A percentile compares a stretch with the other conserved stretches of the same genome.
phyloP scores from a whole-genome alignment of 2,797 vertebrate species.

The Agapornis canus region DNA sequence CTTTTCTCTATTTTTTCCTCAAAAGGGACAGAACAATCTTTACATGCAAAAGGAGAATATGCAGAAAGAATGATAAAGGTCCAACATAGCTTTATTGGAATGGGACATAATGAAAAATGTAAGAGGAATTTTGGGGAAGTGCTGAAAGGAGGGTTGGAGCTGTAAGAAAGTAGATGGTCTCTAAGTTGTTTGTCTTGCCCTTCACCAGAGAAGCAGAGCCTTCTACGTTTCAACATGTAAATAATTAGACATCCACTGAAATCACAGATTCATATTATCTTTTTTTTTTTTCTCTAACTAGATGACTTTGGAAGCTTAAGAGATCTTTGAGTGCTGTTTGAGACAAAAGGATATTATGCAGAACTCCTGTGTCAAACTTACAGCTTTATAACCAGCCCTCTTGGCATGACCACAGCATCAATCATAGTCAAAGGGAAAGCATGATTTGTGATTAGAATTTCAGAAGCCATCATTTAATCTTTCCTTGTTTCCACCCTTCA shows the following conservation, averaged over 20 bases:
- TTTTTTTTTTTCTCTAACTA: background rate
- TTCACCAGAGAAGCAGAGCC: background rate
- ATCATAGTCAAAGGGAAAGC: background rate
- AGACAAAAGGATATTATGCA: background rate
- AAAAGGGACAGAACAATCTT: background rate
- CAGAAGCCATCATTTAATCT: background rate
- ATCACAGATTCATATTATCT: background rate
- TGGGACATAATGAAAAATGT: background rate
- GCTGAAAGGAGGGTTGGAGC: background rate
- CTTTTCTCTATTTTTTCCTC: background rate
- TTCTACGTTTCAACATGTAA: background rate
- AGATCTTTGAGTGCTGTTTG: background rate
- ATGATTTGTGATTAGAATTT: background rate
- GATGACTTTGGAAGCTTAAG: background rate
- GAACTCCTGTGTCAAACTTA: background rate
- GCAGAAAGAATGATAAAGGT: background rate
- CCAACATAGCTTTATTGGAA: background rate
- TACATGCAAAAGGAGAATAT: background rate
- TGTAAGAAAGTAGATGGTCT: background rate
- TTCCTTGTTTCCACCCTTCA: background rate
- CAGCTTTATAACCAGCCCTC: background rate
- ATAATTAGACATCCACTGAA: background rate
- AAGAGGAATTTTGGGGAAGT: background rate
- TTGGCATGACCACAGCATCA: background rate
- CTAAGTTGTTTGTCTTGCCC: background rate